Base-by-base conservation (phyloP, 1,140 invertebrate genomes). In the Bombus waltoni region DNA sequence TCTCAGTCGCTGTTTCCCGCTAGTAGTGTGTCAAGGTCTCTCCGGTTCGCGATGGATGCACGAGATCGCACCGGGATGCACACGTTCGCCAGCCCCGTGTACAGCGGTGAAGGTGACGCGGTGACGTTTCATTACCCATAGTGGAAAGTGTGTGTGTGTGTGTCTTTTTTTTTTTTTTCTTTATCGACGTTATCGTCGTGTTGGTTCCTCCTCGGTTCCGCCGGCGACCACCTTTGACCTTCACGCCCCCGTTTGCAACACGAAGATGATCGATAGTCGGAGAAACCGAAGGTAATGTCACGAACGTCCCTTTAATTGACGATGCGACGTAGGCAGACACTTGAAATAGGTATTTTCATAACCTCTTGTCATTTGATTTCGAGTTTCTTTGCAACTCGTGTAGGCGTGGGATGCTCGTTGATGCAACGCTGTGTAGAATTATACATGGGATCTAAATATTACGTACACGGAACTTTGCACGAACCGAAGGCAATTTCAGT, bases 21-120 rank as follows among this genome's bases (percentile, higher is more conserved):
- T 84, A 87, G 81, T 90, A 91, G 83, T 90, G 84, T 91, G 90
- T 90, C 90, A 91, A 91, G 90, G 90, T 81, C 90, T 83, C 89
- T 15, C 42, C 9, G 40, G 22, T 38, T 74, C 68, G 74, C 78
- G 83, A 87, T 88, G 87, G 87, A 90, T 90, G 73, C 81, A 74
- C 86, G 82, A 88, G 75, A 90, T 90, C 35, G 59, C 79, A 82
- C 80, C 88, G 86, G 66, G 78, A 88, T 83, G 87, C 78, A 66
- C 77, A 57, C 78, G 83, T 62, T 85, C 71, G 68, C 78, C 74
- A 79, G 68, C n/a, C 32, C 74, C 13, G 38, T 59, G 42, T 65
- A 32, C 72, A 66, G 22, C 47, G 73, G 74, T 75, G 66, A 77
- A 88, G 72, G 65, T 75, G 47, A 82, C 53, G 32, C 18, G 66